Conservation (phyloP, 2,113 vertebrate genomes). For the Ctenomys sociabilis region DNA sequence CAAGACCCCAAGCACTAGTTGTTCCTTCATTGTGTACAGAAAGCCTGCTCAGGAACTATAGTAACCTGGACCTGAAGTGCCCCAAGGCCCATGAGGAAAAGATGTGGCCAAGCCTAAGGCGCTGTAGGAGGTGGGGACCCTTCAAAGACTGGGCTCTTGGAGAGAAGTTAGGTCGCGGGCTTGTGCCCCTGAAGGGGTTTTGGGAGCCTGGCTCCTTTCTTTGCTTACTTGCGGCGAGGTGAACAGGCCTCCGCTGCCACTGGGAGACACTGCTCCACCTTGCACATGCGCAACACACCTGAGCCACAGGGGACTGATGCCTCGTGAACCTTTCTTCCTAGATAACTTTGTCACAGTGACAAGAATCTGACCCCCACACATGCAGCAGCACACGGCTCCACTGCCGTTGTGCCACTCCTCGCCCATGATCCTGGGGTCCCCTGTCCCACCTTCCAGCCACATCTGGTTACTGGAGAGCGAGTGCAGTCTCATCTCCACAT, state of each 20-base stretch:
- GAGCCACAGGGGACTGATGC: neutral
- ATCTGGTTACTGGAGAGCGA: neutral
- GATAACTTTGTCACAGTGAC: neutral
- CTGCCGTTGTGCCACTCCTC: neutral
- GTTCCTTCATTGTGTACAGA: neutral
- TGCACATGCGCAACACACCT: neutral
- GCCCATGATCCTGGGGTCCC: neutral
- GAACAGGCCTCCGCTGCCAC: neutral
- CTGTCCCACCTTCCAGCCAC: neutral
- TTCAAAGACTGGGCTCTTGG: neutral
- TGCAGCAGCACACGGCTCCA: neutral
- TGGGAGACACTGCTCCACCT: neutral
- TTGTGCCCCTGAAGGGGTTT: neutral
- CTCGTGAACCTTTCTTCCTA: neutral
- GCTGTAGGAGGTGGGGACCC: neutral
- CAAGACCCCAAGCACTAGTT: neutral
- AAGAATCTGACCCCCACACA: neutral
- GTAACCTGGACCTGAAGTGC: neutral
- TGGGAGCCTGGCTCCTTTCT: no score
- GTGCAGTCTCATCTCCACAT: no score
- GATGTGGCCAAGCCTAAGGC: neutral
- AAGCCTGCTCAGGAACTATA: fast-evolving
- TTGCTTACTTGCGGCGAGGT: neutral
- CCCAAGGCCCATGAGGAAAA: neutral
- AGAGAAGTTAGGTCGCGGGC: neutral